Evolutionary conservation across 2,797 vertebrate genomes (phyloP).

Genomic region (Zenarchopterus dispar): DNA sequence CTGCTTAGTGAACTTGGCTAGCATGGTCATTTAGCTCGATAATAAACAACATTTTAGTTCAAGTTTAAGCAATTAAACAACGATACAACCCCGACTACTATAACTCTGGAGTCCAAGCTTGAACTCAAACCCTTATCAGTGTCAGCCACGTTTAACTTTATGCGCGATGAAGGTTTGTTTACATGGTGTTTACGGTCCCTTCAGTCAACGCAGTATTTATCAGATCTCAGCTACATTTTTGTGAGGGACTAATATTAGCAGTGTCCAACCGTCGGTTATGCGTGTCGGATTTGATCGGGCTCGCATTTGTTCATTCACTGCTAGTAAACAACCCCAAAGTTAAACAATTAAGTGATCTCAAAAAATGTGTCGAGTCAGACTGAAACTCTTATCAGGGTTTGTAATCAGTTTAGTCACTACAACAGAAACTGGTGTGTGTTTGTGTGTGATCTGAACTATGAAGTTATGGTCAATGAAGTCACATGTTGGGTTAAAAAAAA

Average conservation of each 20-base stretch:
- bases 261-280: neutral
- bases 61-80: slow-evolving; percentile 7
- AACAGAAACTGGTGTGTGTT: too few relatives aligned
- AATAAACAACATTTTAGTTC: slow-evolving; percentile 27
- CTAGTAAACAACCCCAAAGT: too few relatives aligned
- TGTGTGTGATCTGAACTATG: too few relatives aligned
- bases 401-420: too few relatives aligned
- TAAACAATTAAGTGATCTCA: too few relatives aligned
- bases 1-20: slow-evolving; percentile 56
- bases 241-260: neutral
- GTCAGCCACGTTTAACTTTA: slow-evolving; percentile 4
- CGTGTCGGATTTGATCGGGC: neutral
- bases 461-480: too few relatives aligned
- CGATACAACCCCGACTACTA: slow-evolving; percentile 1
- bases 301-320: too few relatives aligned
- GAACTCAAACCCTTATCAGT: neutral
- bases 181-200: slow-evolving; percentile 33
- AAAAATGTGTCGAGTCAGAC: too few relatives aligned
- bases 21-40: slow-evolving; percentile 19
- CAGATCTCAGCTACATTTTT: neutral
- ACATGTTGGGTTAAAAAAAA: neutral
- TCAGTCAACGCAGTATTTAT: neutral
- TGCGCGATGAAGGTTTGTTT: slow-evolving; percentile 55
- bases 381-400: too few relatives aligned
- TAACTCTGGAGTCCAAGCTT: neutral